Evolutionary conservation across 2,888 invertebrate genomes (phyloP).

Genomic region (Sphaerophoria rueppellii): DNA sequence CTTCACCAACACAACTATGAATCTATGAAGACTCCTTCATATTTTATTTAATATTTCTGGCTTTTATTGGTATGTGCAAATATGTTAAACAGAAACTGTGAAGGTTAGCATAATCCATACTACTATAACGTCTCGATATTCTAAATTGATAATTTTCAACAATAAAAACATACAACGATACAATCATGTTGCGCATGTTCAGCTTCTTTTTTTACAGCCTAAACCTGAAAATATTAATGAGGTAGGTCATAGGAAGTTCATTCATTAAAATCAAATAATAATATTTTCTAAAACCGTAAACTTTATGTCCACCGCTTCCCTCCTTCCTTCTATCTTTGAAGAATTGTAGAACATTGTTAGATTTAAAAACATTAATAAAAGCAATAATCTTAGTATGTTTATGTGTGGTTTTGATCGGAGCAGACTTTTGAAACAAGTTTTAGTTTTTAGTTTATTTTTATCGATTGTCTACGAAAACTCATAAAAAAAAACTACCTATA

Average conservation of each 20-base stretch:
- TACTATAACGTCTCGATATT: slow-evolving; percentile 30
- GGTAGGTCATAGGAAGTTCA: slow-evolving; percentile 60
- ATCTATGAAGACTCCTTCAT: slow-evolving; percentile 45
- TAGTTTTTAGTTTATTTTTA: slow-evolving; percentile 42
- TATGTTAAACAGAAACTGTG: slow-evolving; percentile 44
- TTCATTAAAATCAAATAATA: slow-evolving; percentile 7
- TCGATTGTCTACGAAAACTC: slow-evolving; percentile 38
- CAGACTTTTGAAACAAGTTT: slow-evolving; percentile 50
- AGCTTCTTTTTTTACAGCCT: not conserved
- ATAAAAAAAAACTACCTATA: not conserved
- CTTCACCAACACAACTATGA: slow-evolving; percentile 25
- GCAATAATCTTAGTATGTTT: slow-evolving; percentile 22
- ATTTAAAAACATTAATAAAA: not conserved
- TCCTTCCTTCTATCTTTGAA: not conserved
- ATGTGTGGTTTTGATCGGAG: slow-evolving; percentile 29
- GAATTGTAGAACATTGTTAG: not conserved
- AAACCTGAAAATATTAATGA: slow-evolving; percentile 44
- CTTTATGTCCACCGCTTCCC: not conserved
- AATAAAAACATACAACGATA: slow-evolving; percentile 10
- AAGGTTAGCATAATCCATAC: slow-evolving; percentile 36
- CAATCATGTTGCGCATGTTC: not conserved
- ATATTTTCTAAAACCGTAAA: not conserved
- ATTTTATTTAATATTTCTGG: slow-evolving; percentile 36
- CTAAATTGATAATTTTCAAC: slow-evolving; percentile 27
- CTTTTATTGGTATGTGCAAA: slow-evolving; percentile 30